Percentiles rank a stretch among this genome's conserved stretches.
Evolutionary conservation across 2,797 vertebrate genomes (phyloP).

Genomic region (Pangasius sanitwongsei): DNA sequence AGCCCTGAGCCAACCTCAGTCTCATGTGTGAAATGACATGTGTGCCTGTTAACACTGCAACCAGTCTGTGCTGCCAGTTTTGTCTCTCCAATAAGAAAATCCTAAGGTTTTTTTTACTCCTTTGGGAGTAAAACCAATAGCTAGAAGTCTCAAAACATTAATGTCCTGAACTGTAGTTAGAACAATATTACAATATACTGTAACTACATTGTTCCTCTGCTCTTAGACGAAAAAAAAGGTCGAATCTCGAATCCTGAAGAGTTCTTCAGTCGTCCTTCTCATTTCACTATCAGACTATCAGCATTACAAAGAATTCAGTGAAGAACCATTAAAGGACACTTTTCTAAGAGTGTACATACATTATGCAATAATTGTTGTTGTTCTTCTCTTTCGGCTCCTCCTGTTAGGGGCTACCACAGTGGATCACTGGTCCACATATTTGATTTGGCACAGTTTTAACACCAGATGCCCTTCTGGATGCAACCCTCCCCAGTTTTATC

Average conservation of each 20-base stretch:
- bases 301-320: not conserved
- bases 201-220: not conserved
- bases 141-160: not conserved
- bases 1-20: not conserved
- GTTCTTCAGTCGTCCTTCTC: not conserved
- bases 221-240: not conserved
- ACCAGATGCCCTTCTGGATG: no score
- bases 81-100: not conserved
- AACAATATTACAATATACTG: not conserved
- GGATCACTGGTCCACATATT: no score
- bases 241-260: not conserved
- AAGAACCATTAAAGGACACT: not conserved
- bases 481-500: no score
- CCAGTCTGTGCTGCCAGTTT: not conserved
- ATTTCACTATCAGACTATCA: not conserved
- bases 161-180: not conserved
- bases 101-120: no score
- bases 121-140: not conserved
- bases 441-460: no score
- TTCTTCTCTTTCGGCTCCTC: no score
- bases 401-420: no score
- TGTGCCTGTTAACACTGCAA: not conserved
- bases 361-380: not conserved
- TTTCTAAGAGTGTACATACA: not conserved
- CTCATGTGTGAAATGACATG: slow-evolving; percentile 24